Evolutionary conservation across 1,140 invertebrate species (phyloP).

Genomic region (Zophobas morio): DNA sequence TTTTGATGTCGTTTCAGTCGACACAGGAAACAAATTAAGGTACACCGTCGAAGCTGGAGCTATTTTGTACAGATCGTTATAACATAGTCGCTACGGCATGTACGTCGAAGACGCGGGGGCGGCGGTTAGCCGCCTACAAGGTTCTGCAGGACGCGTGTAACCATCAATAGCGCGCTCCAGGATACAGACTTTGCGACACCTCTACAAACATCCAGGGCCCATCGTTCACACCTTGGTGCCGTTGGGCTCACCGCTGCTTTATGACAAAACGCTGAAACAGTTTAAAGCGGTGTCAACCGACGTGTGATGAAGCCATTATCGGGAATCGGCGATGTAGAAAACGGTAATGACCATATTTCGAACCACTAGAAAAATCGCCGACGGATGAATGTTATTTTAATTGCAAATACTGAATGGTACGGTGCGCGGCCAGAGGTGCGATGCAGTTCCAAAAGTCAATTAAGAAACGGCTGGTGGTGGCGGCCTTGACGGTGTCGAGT

Average conservation of each 20-base stretch:
- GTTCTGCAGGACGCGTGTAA: slow-evolving; percentile 54
- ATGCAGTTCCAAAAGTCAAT: slow-evolving; percentile 61
- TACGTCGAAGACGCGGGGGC: slow-evolving; percentile 43
- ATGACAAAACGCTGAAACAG: too few relatives aligned
- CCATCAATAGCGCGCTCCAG: slow-evolving; percentile 56
- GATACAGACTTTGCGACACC: slow-evolving; percentile 50
- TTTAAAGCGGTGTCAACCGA: too few relatives aligned
- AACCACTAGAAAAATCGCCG: slow-evolving; percentile 8
- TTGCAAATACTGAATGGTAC: slow-evolving; percentile 47
- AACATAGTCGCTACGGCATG: slow-evolving; percentile 40
- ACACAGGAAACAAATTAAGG: slow-evolving; percentile 47
- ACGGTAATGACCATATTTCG: slow-evolving; percentile 2
- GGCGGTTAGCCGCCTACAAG: slow-evolving; percentile 46
- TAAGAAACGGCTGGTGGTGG: slow-evolving; percentile 58
- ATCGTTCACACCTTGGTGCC: slow-evolving; percentile 38
- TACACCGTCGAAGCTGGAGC: slow-evolving; percentile 30
- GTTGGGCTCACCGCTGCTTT: neutral
- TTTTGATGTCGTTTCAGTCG: slow-evolving; percentile 39
- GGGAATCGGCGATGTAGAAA: slow-evolving; percentile 4
- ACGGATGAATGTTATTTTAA: slow-evolving; percentile 49
- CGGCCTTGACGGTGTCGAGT: slow-evolving; percentile 57
- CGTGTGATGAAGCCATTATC: neutral
- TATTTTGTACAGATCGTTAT: slow-evolving; percentile 44
- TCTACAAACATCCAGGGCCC: slow-evolving; percentile 25
- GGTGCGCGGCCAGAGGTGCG: slow-evolving; percentile 50